phyloP scores from a whole-genome alignment of 2,113 vertebrate genomes.

The Carassius auratus region DNA sequence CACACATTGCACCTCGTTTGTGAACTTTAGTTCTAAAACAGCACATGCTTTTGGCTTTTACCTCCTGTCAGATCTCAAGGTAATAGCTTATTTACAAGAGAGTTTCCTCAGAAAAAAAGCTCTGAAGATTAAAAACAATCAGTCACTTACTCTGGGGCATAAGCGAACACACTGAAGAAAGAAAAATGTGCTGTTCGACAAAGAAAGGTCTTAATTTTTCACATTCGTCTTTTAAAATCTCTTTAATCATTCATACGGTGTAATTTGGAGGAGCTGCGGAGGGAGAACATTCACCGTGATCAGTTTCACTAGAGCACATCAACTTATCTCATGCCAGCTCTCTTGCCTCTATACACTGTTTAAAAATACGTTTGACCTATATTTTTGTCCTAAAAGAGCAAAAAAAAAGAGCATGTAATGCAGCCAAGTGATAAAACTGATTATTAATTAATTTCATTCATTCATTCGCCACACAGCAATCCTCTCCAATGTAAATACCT shows the following conservation, averaged over 20 bases:
- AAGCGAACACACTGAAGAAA: constrained; percentile 21
- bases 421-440: background rate
- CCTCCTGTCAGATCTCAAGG: background rate
- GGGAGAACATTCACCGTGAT: constrained; percentile 61
- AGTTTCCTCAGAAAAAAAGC: background rate
- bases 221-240: constrained; percentile 72
- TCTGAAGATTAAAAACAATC: constrained; percentile 46
- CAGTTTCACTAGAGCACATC: no score
- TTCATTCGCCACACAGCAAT: background rate
- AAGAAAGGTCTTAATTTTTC: constrained; percentile 65
- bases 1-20: background rate
- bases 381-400: no score
- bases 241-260: constrained; percentile 74
- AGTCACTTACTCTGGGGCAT: constrained; percentile 5
- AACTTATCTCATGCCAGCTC: no score
- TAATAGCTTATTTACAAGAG: constrained; percentile 10
- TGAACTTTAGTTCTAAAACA: background rate
- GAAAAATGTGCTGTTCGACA: constrained; percentile 48
- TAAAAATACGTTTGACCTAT: no score
- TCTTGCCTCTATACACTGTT: no score
- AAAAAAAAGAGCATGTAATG: background rate
- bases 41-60: background rate
- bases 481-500: background rate
- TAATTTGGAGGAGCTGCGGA: constrained; percentile 59
- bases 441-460: background rate